A percentile compares a stretch with the other conserved stretches of the same genome.
Evolutionary conservation across 2,113 vertebrate genomes (phyloP).

Genomic region (Carettochelys insculpta): DNA sequence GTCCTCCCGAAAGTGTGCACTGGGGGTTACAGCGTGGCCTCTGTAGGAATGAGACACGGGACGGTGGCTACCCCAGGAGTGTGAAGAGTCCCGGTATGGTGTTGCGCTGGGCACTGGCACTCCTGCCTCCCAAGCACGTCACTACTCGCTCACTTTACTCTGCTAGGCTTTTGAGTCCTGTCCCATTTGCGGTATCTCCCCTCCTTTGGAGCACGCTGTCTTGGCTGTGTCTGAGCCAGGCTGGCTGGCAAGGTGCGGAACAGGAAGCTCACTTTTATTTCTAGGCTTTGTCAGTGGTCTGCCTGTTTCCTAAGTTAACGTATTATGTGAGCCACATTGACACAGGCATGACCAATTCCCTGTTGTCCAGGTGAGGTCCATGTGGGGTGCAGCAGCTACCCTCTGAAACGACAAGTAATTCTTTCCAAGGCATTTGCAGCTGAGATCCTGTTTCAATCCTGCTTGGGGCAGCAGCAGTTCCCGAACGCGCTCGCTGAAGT

Average conservation of each 20-base stretch:
- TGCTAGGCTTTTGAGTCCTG: neutral
- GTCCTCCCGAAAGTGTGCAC: conserved; percentile 9
- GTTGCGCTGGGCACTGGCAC: neutral
- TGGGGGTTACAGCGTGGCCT: neutral
- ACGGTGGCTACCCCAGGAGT: neutral
- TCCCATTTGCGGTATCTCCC: neutral
- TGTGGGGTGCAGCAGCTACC: neutral
- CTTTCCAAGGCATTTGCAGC: neutral
- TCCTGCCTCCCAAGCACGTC: neutral
- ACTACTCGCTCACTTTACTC: too few species aligned
- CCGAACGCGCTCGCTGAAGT: fast-evolving
- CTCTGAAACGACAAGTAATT: neutral
- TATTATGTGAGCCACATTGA: neutral
- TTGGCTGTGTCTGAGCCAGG: neutral
- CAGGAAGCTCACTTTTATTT: fast-evolving
- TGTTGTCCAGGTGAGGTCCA: fast-evolving
- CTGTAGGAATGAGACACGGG: neutral
- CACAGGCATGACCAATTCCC: fast-evolving
- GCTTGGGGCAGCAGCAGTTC: neutral
- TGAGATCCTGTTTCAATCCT: neutral
- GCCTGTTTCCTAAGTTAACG: neutral
- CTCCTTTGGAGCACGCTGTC: fast-evolving
- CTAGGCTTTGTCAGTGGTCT: neutral
- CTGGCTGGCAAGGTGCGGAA: neutral
- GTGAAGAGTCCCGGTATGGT: neutral